A percentile compares a stretch with the other conserved stretches of the same genome.
Evolutionary conservation across 2,797 vertebrate genomes (phyloP).

Genomic region (Girardinus metallicus): DNA sequence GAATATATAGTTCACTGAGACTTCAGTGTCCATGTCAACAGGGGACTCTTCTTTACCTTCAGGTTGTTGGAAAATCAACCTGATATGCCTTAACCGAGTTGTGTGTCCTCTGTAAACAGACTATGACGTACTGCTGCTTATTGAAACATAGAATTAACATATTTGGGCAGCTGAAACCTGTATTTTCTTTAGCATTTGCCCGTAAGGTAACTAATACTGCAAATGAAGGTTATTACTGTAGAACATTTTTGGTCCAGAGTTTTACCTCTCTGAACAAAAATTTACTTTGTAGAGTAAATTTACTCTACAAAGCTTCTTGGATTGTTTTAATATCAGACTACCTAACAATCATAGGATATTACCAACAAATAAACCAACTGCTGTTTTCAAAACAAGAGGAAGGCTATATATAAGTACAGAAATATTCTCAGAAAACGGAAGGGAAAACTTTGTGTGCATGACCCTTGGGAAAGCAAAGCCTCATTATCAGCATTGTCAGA

Average conservation of each 20-base stretch:
- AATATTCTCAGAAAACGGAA: not conserved
- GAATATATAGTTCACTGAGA: no score
- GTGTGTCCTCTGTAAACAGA: not conserved
- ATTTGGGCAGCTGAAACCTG: not conserved
- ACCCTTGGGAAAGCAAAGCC: not conserved
- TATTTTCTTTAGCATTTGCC: not conserved
- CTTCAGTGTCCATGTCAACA: no score
- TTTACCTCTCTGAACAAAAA: not conserved
- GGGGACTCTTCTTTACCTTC: no score
- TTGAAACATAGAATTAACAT: not conserved
- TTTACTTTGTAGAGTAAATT: no score
- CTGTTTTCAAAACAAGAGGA: not conserved
- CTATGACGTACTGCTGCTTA: not conserved
- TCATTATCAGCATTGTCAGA: not conserved
- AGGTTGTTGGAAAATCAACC: not conserved
- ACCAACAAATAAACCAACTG: not conserved
- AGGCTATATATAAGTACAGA: not conserved
- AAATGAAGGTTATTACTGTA: not conserved
- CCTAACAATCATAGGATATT: not conserved
- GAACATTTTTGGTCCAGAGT: not conserved
- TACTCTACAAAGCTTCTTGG: not conserved
- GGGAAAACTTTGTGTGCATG: not conserved
- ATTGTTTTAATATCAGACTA: not conserved
- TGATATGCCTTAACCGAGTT: not conserved
- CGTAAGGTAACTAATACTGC: not conserved